These are phyloP conservation scores for Hiodon tergisus DNA, from an alignment of 2,113 vertebrate species.

Conservation along the genomic window DNA sequence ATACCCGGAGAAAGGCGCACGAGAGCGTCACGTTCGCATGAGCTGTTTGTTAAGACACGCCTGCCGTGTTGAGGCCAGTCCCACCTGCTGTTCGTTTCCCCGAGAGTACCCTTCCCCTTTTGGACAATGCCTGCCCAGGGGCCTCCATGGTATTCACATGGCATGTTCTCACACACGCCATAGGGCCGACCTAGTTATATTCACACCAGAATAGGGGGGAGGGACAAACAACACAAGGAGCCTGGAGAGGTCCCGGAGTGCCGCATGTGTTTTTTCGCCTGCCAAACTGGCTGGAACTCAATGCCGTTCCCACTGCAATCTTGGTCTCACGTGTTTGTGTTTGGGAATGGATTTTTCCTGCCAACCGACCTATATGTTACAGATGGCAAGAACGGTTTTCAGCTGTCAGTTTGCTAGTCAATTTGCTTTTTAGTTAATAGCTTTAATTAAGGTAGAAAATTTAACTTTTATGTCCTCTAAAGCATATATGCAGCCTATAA, in stretches of 20 bases:
- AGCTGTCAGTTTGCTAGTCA: background rate
- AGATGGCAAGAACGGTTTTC: background rate
- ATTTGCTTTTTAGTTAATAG: too few relatives aligned
- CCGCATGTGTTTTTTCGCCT: constrained; percentile 8
- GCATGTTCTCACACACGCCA: background rate
- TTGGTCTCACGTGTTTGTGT: constrained; percentile 19
- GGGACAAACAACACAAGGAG: background rate
- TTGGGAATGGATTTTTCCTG: constrained; percentile 1
- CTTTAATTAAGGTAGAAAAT: too few relatives aligned
- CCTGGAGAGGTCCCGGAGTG: background rate
- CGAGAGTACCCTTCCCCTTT: background rate
- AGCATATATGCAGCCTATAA: too few relatives aligned
- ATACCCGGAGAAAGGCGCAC: background rate
- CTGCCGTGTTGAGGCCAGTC: background rate
- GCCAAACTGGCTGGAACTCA: constrained; percentile 8
- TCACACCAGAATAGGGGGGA: constrained; percentile 1
- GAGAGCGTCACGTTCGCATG: background rate
- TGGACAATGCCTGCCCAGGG: background rate
- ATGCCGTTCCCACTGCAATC: background rate
- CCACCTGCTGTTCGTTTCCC: background rate
- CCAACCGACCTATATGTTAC: constrained; percentile 21
- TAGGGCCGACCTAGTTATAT: constrained; percentile 22
- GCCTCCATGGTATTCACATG: background rate
- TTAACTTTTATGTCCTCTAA: too few relatives aligned
- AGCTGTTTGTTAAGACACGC: background rate